Evolutionary conservation across 2,113 vertebrate species (phyloP), one percentile per base, ranked within the genome.

Genomic region (Salminus brasiliensis): DNA sequence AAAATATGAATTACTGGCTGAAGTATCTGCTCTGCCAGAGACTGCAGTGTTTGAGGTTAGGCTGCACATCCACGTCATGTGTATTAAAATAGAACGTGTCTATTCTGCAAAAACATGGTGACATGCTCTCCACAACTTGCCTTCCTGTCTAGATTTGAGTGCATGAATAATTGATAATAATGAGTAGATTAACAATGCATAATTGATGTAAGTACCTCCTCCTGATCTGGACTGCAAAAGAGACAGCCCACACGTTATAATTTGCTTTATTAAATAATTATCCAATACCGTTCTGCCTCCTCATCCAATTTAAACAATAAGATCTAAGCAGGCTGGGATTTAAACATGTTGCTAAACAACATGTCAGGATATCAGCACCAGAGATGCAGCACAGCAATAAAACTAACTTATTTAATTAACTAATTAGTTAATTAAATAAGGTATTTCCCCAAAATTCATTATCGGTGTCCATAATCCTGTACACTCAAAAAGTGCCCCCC

Each of bases 161-260:
- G 78, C 83, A 90, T 92, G 90, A 89, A 92, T 91, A 90, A 88
- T 89, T 91, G 89, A 93, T 90, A 45, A 60, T 57, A 87, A 85
- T 87, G 78, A 85, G 70, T 73, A 72, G 84, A 93, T 93, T 88
- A 92, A 92, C 90, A 85, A 93, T 93, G 83, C 76, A 92, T 90
- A 69, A 74, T 65, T 81, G 79, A 74, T 78, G 70, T 21, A 43
- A 55, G 39, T 73, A 47, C 45, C 27, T 69, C 27, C 30, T 63
- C 79, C 78, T 76, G 60, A 71, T 73, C 47, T 73, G 55, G 11
- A 72, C 36, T 69, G 30, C 27, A 73, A 63, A 30, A 62, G 43
- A 68, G 27, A 41, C 43, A 73, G 60, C 45, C 10, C 59, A 73
- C 47, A 66, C 34, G 39, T 60, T 16, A 7, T 25, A 72, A n/a